A percentile compares a stretch with the other conserved stretches of the same genome.
Evolutionary conservation across 2,888 invertebrate genomes (phyloP).

Genomic region (Gasteruption jaculator): DNA sequence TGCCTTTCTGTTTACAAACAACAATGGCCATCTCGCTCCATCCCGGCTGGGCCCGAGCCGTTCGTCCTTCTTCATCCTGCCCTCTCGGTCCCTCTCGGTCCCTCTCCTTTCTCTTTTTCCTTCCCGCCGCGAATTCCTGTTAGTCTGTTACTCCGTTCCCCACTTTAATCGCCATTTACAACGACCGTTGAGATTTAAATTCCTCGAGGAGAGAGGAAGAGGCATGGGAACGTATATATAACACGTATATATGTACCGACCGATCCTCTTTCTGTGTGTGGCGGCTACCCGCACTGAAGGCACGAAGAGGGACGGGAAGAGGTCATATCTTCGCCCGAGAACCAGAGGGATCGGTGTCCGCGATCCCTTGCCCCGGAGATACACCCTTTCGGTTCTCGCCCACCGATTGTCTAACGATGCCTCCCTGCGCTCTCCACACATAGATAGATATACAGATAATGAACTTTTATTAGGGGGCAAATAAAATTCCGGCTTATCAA

Average conservation of each 20-base stretch:
- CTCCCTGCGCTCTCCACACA: too few relatives aligned
- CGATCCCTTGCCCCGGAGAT: too few relatives aligned
- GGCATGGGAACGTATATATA: constrained; percentile 39
- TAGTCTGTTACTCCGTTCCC: constrained; percentile 29
- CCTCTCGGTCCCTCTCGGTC: constrained; percentile 20
- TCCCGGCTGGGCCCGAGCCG: constrained; percentile 15
- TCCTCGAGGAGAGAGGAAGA: constrained; percentile 35
- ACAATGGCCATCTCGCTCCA: constrained; percentile 24
- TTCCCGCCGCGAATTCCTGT: constrained; percentile 11
- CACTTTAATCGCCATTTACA: constrained; percentile 35
- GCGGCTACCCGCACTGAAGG: constrained; percentile 10
- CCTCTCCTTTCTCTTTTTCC: constrained; percentile 15
- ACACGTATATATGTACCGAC: too few relatives aligned
- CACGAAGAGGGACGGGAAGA: constrained; percentile 3
- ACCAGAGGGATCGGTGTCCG: too few relatives aligned
- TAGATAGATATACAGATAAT: too few relatives aligned
- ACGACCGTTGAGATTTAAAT: constrained; percentile 52
- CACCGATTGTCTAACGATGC: too few relatives aligned
- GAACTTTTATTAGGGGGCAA: too few relatives aligned
- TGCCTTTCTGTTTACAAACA: constrained; percentile 43
- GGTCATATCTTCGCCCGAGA: too few relatives aligned
- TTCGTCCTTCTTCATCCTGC: constrained; percentile 18
- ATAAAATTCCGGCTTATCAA: too few relatives aligned
- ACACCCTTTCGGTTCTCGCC: too few relatives aligned
- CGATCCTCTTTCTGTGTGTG: not conserved